Evolutionary conservation across 2,797 vertebrate species (phyloP).

Genomic region (Oryzias sinensis): DNA sequence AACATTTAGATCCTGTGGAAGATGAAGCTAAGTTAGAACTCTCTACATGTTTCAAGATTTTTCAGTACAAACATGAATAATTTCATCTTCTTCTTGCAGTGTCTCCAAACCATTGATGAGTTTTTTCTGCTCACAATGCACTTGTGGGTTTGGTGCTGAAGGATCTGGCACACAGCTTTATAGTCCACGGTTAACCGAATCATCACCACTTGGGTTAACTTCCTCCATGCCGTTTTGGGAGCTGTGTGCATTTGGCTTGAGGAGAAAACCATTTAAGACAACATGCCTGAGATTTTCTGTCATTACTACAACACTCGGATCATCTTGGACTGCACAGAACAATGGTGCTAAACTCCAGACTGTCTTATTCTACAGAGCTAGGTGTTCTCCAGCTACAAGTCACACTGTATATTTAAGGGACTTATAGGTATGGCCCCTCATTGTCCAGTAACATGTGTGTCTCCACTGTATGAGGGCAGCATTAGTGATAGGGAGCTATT

Average conservation of each 20-base stretch:
- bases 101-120: too few relatives aligned
- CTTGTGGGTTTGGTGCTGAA: too few relatives aligned
- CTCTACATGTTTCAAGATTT: too few relatives aligned
- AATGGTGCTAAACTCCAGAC: not conserved
- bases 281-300: not conserved
- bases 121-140: too few relatives aligned
- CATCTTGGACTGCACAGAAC: not conserved
- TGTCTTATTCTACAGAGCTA: not conserved
- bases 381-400: not conserved
- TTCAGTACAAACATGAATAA: too few relatives aligned
- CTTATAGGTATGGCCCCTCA: not conserved
- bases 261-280: not conserved
- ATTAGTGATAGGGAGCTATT: not conserved
- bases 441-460: not conserved
- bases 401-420: not conserved
- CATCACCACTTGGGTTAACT: conserved; percentile 8
- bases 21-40: too few relatives aligned
- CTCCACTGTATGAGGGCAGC: not conserved
- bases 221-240: conserved; percentile 12
- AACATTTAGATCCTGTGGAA: too few relatives aligned
- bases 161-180: too few relatives aligned
- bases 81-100: too few relatives aligned
- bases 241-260: conserved; percentile 13
- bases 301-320: too few relatives aligned
- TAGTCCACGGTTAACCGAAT: conserved; percentile 11